Conservation (phyloP, 2,113 vertebrate species). For the Dicentrarchus labrax region DNA sequence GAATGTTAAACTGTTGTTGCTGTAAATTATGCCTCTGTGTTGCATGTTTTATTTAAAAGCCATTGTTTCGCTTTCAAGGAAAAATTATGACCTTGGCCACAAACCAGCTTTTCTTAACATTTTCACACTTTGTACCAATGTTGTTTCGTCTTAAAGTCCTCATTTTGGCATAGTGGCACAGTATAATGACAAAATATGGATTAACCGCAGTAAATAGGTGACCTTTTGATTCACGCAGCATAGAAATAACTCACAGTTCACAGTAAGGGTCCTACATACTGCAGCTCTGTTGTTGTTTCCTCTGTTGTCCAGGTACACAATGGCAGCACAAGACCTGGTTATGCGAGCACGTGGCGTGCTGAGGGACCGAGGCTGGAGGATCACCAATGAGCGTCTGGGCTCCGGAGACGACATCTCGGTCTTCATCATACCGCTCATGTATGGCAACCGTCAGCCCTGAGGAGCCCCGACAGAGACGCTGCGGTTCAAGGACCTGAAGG, state of each 20-base stretch:
- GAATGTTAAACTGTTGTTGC: neutral
- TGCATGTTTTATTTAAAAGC: neutral
- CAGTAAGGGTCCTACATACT: neutral
- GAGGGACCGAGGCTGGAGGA: conserved; percentile 97
- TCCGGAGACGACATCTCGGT: conserved; percentile 98
- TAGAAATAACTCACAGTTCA: neutral
- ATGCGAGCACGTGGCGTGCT: conserved; percentile 96
- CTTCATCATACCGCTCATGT: conserved; percentile 96
- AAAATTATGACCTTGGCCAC: neutral
- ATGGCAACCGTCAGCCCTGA: conserved; percentile 90
- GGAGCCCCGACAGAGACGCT: neutral
- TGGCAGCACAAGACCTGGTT: conserved; percentile 97
- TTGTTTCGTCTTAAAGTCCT: neutral
- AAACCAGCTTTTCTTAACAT: neutral
- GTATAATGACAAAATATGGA: neutral
- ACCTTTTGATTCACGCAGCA: neutral
- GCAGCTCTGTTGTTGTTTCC: neutral
- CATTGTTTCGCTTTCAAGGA: neutral
- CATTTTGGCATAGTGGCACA: neutral
- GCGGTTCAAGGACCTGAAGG: neutral
- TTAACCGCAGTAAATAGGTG: neutral
- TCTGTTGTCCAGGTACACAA: conserved; percentile 89
- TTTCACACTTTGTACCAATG: neutral
- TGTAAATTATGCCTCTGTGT: neutral
- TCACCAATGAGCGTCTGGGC: conserved; percentile 94